A percentile compares a stretch with the other conserved stretches of the same genome.
Conservation (phyloP, 2,113 vertebrate species). For the Sylvilagus bachmani region DNA sequence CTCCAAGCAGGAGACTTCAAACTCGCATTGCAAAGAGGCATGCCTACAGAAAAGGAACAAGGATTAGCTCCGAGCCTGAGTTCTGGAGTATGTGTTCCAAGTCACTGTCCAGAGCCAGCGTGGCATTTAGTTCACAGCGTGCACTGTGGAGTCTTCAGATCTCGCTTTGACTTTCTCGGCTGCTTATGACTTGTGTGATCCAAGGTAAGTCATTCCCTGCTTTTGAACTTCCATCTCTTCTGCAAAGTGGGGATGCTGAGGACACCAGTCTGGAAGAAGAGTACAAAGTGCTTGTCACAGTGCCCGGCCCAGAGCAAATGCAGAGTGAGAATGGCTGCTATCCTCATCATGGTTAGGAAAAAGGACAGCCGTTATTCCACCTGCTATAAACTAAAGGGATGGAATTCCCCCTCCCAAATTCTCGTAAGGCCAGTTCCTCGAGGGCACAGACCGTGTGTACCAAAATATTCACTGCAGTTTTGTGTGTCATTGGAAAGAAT, state of each 20-base stretch:
- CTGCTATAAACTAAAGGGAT: background rate
- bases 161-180: background rate
- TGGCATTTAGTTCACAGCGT: background rate
- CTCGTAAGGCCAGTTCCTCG: background rate
- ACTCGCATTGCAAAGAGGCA: background rate
- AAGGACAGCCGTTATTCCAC: background rate
- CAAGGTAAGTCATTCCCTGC: background rate
- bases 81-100: background rate
- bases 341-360: constrained; percentile 9
- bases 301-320: background rate
- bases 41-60: background rate
- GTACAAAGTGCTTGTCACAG: background rate
- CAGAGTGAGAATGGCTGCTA: background rate
- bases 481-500: constrained; percentile 53
- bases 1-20: background rate
- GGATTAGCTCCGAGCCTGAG: background rate
- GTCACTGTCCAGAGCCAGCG: background rate
- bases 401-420: background rate
- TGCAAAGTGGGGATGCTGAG: background rate
- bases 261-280: background rate
- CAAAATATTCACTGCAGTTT: constrained; percentile 43
- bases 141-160: background rate
- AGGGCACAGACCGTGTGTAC: background rate
- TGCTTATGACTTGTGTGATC: background rate
- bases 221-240: constrained; percentile 18